A percentile compares a stretch with the other conserved stretches of the same genome.
phyloP scores from a whole-genome alignment of 1,140 invertebrate genomes.

The Nephila pilipes region DNA sequence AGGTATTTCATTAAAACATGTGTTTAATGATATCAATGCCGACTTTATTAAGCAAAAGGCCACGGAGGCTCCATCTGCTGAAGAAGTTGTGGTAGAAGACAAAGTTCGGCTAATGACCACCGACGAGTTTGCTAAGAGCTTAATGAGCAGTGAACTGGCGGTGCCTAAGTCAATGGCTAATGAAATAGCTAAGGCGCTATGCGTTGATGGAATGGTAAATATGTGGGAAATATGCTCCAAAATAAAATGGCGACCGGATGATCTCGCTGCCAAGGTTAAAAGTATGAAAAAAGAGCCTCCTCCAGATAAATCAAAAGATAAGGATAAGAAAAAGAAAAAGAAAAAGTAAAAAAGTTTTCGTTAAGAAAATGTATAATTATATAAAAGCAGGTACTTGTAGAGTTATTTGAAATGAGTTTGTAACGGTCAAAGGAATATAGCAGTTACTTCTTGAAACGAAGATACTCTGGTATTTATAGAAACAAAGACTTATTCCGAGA shows the following conservation, averaged over 20 bases:
- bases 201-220: conserved; percentile 4
- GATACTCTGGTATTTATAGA: too few species aligned
- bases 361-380: too few species aligned
- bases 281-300: conserved; percentile 2
- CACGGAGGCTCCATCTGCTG: not conserved
- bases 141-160: not conserved
- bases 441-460: too few species aligned
- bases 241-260: conserved; percentile 51
- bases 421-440: too few species aligned
- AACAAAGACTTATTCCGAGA: too few species aligned
- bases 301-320: conserved; percentile 36
- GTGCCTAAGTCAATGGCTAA: not conserved
- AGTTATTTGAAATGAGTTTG: too few species aligned
- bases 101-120: not conserved
- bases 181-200: not conserved
- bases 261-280: conserved; percentile 12
- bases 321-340: conserved; percentile 34
- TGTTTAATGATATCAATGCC: conserved; percentile 46
- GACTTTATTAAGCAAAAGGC: not conserved
- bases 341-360: not conserved
- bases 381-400: too few species aligned
- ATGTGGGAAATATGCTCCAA: conserved; percentile 53
- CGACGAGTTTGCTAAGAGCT: conserved; percentile 32
- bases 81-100: not conserved
- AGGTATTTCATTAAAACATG: conserved; percentile 36